Conservation (phyloP, 2,888 invertebrate genomes). For the Odontomyia ornata region DNA sequence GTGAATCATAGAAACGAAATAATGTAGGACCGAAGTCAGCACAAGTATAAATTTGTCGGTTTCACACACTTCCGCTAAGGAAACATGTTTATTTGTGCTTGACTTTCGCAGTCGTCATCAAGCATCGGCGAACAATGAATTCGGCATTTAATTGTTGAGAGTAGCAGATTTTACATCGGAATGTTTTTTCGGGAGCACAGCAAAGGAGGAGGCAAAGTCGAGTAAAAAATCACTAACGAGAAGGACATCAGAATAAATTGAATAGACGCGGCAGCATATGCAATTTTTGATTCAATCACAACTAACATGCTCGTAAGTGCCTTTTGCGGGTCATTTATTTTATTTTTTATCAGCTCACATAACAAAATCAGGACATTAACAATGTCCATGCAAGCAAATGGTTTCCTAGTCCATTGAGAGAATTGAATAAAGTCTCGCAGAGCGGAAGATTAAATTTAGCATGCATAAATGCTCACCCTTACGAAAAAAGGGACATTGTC, state of each 20-base stretch:
- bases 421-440: background rate
- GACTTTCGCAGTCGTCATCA: conserved; percentile 28
- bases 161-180: background rate
- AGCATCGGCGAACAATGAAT: conserved; percentile 1
- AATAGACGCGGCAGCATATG: conserved; percentile 35
- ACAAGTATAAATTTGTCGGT: conserved; percentile 24
- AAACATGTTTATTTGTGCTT: conserved; percentile 37
- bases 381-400: conserved; percentile 26
- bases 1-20: conserved; percentile 11
- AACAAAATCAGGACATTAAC: conserved; percentile 13
- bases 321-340: conserved; percentile 36
- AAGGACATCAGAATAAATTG: conserved; percentile 7
- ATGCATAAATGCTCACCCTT: conserved; percentile 4
- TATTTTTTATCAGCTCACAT: conserved; percentile 15
- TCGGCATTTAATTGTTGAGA: conserved; percentile 27
- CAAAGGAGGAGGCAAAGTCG: background rate
- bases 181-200: background rate
- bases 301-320: conserved; percentile 30
- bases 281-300: conserved; percentile 31
- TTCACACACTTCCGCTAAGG: conserved; percentile 35
- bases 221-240: background rate
- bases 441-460: conserved; percentile 42
- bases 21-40: conserved; percentile 5
- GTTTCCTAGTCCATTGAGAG: conserved; percentile 21
- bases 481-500: background rate